A percentile compares a stretch with the other conserved stretches of the same genome.
phyloP scores from a whole-genome alignment of 2,113 vertebrate genomes.

The Dasypus novemcinctus region DNA sequence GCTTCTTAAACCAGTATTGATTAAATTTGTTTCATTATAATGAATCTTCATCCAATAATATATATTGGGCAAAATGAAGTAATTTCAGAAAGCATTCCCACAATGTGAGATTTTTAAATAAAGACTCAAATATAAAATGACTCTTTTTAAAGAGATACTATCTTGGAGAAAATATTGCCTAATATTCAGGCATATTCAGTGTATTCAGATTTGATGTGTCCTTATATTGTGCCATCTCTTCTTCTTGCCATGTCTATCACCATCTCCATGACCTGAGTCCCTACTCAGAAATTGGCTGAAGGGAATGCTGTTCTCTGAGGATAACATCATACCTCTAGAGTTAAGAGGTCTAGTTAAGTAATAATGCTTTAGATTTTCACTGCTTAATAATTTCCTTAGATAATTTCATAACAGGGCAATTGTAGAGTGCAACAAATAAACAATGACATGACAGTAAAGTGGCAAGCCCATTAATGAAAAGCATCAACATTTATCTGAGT shows the following conservation, averaged over 20 bases:
- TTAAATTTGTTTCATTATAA: background rate
- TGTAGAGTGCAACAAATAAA: background rate
- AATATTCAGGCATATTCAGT: background rate
- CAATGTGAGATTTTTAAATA: background rate
- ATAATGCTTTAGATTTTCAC: background rate
- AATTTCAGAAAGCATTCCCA: background rate
- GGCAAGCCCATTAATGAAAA: background rate
- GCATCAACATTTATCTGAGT: background rate
- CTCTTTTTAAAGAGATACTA: background rate
- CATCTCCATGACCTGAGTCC: background rate
- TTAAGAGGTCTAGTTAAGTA: background rate
- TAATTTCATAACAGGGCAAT: background rate
- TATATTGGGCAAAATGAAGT: slow-evolving; percentile 30
- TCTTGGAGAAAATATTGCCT: background rate
- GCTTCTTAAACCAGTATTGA: background rate
- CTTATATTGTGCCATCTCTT: background rate
- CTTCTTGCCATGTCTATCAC: background rate
- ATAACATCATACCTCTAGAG: background rate
- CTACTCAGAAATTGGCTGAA: background rate
- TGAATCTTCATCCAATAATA: background rate
- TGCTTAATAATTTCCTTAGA: background rate
- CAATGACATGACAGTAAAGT: background rate
- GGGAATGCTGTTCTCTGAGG: background rate
- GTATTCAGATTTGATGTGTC: background rate
- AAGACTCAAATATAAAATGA: background rate